Base-by-base conservation (phyloP, 2,113 vertebrate genomes). In the Rhinolophus sinicus region DNA sequence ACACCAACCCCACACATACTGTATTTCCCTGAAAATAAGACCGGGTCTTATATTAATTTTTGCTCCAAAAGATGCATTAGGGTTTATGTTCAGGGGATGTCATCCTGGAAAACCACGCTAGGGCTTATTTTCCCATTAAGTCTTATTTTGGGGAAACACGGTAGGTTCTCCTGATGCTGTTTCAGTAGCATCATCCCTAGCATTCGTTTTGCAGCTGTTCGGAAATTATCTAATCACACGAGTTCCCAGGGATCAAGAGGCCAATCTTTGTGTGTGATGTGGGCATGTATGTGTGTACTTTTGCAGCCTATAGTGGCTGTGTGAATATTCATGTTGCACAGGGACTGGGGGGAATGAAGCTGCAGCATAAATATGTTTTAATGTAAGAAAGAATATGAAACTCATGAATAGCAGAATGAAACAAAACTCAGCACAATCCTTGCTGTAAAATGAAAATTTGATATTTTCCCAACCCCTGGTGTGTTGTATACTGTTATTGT, bases 351-450 rank as follows among this genome's bases (percentile, higher is more conserved):
- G 58, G 78, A 94, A 65, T 62, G 60, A 95, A 86, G 72, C 52
- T 70, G 80, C 89, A 97, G 90, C 65, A 97, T 95, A 97, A 98
- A 95, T 72, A 96, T 50, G 40, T 80, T 94, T 83, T 90, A 96
- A 83, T 96, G 94, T 69, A 47, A 92, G 5, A 8, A 96, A 90
- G 81, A 95, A 97, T 40, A 26, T 84, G 83, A 86, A 92, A 94
- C 87, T 97, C 88, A 80, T 85, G 75, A 97, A 95, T 6, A 97
- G 93, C 91, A 94, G 83, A 96, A 95, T 90, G 94, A 97, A 97
- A 92, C 81, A 93, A 97, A 93, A 97, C 95, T 26, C 22, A 92
- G 62, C 84, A 62, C 62, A 75, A 73, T 91, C 70, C 95, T 95
- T 89, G 83, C 64, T 87, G 60, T 83, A 67, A 95, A 97, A 97